These are phyloP conservation scores for Nemotelus pantherinus DNA, from an alignment of 2,888 invertebrate species.

Conservation along the genomic window DNA sequence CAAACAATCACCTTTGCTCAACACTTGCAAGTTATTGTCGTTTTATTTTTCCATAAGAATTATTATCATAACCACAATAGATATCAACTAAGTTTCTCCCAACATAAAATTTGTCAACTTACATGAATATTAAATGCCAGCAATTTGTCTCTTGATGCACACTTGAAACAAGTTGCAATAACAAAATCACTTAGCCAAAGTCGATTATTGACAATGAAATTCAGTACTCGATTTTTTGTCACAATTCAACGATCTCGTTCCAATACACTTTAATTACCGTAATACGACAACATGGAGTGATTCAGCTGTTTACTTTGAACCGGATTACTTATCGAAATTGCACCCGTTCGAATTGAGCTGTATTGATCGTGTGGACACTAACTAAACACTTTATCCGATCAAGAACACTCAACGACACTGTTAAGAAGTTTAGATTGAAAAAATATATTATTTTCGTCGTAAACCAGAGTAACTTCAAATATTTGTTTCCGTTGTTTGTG, in stretches of 20 bases:
- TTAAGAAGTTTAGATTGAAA: background rate
- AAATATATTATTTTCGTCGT: background rate
- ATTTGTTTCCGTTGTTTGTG: background rate
- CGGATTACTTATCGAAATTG: background rate
- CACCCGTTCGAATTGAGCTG: background rate
- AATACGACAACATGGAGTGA: background rate
- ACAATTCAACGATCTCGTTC: background rate
- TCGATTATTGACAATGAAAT: too few species aligned
- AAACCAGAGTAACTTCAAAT: background rate
- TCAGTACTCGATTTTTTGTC: too few species aligned
- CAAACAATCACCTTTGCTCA: too few species aligned
- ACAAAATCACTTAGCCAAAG: too few species aligned
- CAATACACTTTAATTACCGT: constrained; percentile 29
- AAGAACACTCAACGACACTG: constrained; percentile 7
- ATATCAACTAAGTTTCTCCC: too few species aligned
- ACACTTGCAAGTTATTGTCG: too few species aligned
- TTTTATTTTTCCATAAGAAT: too few species aligned
- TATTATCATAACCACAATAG: too few species aligned
- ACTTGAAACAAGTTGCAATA: too few species aligned
- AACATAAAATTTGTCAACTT: too few species aligned
- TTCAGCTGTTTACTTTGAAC: background rate
- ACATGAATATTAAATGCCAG: too few species aligned
- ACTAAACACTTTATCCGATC: background rate
- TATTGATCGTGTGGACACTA: background rate
- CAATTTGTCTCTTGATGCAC: too few species aligned